phyloP scores from a whole-genome alignment of 2,888 invertebrate genomes.

The Seira sanloemensis region DNA sequence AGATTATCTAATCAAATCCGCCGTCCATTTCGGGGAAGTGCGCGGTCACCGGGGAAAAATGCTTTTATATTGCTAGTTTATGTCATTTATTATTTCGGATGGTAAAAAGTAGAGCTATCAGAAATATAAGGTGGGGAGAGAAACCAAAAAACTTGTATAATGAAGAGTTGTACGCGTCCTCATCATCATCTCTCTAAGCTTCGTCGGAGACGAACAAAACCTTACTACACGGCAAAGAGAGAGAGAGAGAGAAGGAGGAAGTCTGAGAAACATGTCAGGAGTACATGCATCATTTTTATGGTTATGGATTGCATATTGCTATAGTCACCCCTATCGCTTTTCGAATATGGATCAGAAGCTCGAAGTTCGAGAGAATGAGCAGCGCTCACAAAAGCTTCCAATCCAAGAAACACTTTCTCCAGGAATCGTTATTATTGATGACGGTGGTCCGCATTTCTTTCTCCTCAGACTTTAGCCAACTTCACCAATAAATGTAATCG shows the following conservation, averaged over 20 bases:
- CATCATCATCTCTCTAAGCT: neutral
- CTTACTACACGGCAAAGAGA: neutral
- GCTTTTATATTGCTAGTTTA: neutral
- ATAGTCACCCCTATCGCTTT: neutral
- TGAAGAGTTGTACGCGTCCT: neutral
- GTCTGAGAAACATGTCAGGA: neutral
- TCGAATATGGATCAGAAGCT: neutral
- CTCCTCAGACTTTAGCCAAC: too few relatives aligned
- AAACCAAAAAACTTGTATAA: too few relatives aligned
- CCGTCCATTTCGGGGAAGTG: neutral
- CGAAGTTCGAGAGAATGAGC: neutral
- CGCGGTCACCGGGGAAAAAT: neutral
- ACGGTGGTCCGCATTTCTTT: neutral
- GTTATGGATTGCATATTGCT: neutral
- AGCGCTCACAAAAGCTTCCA: neutral
- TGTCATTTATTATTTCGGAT: neutral
- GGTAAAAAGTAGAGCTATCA: neutral
- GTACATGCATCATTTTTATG: neutral
- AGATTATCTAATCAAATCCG: neutral
- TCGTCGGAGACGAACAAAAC: neutral
- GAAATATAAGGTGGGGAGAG: neutral
- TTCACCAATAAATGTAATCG: neutral
- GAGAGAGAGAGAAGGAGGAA: neutral
- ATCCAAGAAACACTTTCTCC: neutral
- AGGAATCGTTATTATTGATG: neutral